phyloP scores from a whole-genome alignment of 64 coral and sea anemone genomes.

The Porites lutea region DNA sequence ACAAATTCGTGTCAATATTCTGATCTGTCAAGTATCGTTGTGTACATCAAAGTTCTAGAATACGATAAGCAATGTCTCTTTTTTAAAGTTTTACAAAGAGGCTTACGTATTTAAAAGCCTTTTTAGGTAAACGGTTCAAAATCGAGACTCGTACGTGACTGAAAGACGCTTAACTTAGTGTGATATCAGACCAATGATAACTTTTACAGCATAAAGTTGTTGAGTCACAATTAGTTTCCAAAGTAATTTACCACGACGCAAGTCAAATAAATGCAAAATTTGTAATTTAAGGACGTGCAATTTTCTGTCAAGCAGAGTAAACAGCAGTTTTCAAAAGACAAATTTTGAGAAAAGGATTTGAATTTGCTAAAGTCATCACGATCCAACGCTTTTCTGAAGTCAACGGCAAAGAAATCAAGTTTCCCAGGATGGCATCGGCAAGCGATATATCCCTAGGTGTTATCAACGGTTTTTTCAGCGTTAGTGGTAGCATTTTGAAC shows the following conservation, averaged over 20 bases:
- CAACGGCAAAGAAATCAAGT: not conserved
- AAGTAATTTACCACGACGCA: not conserved
- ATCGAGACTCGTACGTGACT: too few relatives aligned
- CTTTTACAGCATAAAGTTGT: not conserved
- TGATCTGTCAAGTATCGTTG: not conserved
- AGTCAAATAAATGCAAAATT: slow-evolving; percentile 45
- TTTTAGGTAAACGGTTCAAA: too few relatives aligned
- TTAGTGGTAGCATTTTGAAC: not conserved
- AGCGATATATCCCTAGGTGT: not conserved
- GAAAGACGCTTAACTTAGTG: too few relatives aligned
- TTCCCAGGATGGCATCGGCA: not conserved
- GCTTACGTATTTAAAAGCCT: too few relatives aligned
- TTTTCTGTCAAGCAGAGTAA: not conserved
- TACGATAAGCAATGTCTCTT: too few relatives aligned
- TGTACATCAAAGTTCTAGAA: not conserved
- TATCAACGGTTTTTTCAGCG: not conserved
- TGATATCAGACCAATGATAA: not conserved
- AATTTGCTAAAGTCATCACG: not conserved
- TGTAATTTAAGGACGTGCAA: not conserved
- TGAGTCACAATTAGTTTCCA: not conserved
- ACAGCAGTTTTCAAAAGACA: slow-evolving; percentile 2
- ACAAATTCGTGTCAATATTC: not conserved
- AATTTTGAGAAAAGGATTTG: not conserved
- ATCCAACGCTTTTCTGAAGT: not conserved
- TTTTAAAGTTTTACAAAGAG: too few relatives aligned